Base-by-base conservation (phyloP, 2,113 vertebrate species). In the Speoplatyrhinus poulsoni region DNA sequence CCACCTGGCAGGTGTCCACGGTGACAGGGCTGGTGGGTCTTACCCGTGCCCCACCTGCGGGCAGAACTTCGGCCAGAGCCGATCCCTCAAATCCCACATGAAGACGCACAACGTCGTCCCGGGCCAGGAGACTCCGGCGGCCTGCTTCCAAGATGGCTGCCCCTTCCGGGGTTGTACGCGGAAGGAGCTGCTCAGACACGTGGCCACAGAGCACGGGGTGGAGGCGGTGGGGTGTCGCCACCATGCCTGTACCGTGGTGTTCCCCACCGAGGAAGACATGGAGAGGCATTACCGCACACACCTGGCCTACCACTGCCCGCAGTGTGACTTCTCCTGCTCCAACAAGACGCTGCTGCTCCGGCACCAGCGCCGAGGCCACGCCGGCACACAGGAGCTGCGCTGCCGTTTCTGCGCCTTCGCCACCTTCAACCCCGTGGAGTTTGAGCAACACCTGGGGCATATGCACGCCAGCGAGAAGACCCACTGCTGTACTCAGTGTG, bases 391-490 rank as follows among this genome's bases (percentile, higher is more conserved):
- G 63, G 84, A 94, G 77, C 93, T 98, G 6, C 81, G 80, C 71
- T 99, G 98, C 17, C 79, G 85, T 70, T 99, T 98, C 73, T 99
- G 98, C 75, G 82, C 95, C 52, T 99, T 95, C 0, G 83, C 87
- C 68, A 96, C 95, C 0, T 98, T 96, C 56, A 98, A 99, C 87
- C 95, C 96, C 0, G 96, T 99, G 83, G 94, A 96, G 85, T 98
- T 95, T 19, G 91, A 95, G 0, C 94, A 95, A 82, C 98, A 99
- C 0, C 75, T 96, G 0, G 95, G 93, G 82, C 97, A 94, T 86
- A 89, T 98, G 89, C 98, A 99, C 0, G 96, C 97, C 77, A 94
- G 92, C 0, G 98, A 99, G 89, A 98, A 98, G 91, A 97, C 94
- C 72, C 96, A 99, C 64, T 93, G 89, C 65, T 99, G 98, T 73